Conservation (phyloP, 2,888 invertebrate genomes). For the Terebella lapidaria region DNA sequence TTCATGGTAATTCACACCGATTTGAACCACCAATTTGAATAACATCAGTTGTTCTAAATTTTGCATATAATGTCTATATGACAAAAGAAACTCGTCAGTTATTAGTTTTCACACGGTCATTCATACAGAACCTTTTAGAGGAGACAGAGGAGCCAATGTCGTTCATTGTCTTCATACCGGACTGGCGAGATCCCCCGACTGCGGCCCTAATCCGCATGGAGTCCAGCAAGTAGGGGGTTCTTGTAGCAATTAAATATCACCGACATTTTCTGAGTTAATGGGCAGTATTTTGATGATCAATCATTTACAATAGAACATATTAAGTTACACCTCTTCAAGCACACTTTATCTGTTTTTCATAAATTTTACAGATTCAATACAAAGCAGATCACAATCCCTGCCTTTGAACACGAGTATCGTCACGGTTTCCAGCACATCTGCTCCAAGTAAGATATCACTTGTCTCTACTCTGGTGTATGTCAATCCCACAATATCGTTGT, state of each 20-base stretch:
- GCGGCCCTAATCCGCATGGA: conserved; percentile 74
- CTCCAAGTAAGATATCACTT: conserved; percentile 81
- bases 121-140: conserved; percentile 66
- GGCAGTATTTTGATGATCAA: too few relatives aligned
- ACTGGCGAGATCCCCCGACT: conserved; percentile 81
- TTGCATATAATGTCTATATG: too few relatives aligned
- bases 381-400: conserved; percentile 86
- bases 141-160: conserved; percentile 85
- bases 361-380: conserved; percentile 61
- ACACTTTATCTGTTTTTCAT: too few relatives aligned
- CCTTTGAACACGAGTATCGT: conserved; percentile 90
- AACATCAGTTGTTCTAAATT: too few relatives aligned
- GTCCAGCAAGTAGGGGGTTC: conserved; percentile 41
- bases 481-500: too few relatives aligned
- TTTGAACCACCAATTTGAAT: too few relatives aligned
- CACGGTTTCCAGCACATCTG: conserved; percentile 94
- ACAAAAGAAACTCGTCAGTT: too few relatives aligned
- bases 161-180: conserved; percentile 89
- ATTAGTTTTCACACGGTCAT: too few relatives aligned
- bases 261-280: background rate
- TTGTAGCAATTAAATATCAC: background rate
- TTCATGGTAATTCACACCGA: too few relatives aligned
- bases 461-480: too few relatives aligned
- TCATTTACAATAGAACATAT: too few relatives aligned
- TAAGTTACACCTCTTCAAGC: too few relatives aligned